Percentiles rank a stretch among this genome's conserved stretches.
phyloP scores from a whole-genome alignment of 1,140 invertebrate genomes.

The Neotoxoptera formosana region DNA sequence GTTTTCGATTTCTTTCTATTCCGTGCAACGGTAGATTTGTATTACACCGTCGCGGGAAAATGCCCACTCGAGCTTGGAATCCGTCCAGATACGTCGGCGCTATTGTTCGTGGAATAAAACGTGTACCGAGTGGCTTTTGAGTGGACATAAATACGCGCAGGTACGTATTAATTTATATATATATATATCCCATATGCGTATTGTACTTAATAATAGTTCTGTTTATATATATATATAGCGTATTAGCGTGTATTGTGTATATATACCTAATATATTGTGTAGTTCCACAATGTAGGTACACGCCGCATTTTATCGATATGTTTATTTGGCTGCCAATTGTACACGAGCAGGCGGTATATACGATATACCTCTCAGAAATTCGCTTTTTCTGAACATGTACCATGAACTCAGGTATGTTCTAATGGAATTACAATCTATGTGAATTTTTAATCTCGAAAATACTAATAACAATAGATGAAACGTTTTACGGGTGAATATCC shows the following conservation, averaged over 20 bases:
- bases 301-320: constrained; percentile 4
- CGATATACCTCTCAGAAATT: neutral
- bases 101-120: neutral
- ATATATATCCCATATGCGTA: neutral
- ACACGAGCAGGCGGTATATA: neutral
- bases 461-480: neutral
- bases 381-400: no score
- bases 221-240: no score
- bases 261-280: neutral
- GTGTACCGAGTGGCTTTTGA: neutral
- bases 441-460: neutral
- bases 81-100: neutral
- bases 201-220: no score
- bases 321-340: neutral
- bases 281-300: no score
- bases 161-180: neutral
- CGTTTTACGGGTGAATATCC: no score
- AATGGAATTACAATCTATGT: neutral
- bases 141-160: neutral
- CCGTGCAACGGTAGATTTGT: neutral
- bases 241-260: no score
- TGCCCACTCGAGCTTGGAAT: neutral
- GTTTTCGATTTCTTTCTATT: neutral
- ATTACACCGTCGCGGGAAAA: neutral
- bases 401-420: no score